These are phyloP conservation scores for Cyclophora albipunctata DNA, from an alignment of 2,888 invertebrate genomes.

Conservation along the genomic window DNA sequence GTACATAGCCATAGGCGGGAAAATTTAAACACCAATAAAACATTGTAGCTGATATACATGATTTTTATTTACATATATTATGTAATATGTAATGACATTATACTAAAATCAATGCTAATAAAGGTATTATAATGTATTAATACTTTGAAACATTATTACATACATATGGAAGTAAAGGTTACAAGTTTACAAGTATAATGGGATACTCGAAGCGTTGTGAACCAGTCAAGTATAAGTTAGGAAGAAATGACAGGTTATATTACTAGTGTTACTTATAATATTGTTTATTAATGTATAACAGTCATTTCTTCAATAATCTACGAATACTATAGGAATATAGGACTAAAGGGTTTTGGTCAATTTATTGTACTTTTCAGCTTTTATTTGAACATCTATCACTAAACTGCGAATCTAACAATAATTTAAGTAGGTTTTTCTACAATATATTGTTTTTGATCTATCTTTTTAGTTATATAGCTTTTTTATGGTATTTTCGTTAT, in stretches of 20 bases:
- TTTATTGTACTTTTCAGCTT: slow-evolving; percentile 62
- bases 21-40: slow-evolving; percentile 26
- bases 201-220: neutral
- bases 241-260: no score
- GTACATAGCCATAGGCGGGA: slow-evolving; percentile 8
- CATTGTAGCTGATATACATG: slow-evolving; percentile 51
- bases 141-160: slow-evolving; percentile 34
- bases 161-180: slow-evolving; percentile 29
- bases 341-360: slow-evolving; percentile 36
- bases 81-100: slow-evolving; percentile 36
- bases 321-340: slow-evolving; percentile 5
- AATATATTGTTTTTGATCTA: no score
- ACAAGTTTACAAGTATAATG: neutral
- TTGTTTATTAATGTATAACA: slow-evolving; percentile 27
- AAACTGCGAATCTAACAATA: neutral
- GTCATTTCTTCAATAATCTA: slow-evolving; percentile 25
- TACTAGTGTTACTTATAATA: slow-evolving; percentile 10
- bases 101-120: slow-evolving; percentile 38
- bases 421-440: neutral
- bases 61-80: slow-evolving; percentile 51
- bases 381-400: slow-evolving; percentile 13
- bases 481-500: neutral
- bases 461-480: neutral
- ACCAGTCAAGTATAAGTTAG: no score
- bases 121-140: slow-evolving; percentile 33